Conservation (phyloP, 92 coral and sea anemone genomes). For the Meandrina meandrites region DNA sequence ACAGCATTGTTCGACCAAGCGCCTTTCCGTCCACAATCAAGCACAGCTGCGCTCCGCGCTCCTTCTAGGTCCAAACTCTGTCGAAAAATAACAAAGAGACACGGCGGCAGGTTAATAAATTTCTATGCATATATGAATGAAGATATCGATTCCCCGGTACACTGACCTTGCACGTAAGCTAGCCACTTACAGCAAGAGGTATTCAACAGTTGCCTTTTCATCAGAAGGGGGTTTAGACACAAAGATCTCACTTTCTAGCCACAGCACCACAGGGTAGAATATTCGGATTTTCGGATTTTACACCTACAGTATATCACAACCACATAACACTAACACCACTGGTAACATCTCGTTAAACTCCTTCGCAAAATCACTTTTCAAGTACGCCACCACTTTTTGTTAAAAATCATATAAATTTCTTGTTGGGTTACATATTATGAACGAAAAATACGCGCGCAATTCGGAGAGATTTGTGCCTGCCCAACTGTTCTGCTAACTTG, state of each 20-base stretch:
- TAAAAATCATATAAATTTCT: not conserved
- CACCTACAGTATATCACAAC: not conserved
- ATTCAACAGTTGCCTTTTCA: conserved; percentile 12
- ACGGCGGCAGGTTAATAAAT: conserved; percentile 11
- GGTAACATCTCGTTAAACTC: not conserved
- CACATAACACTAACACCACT: not conserved
- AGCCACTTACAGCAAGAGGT: conserved; percentile 11
- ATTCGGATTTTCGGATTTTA: conserved; percentile 15
- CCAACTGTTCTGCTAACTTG: not conserved
- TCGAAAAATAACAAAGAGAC: conserved; percentile 22
- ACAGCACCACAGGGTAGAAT: not conserved
- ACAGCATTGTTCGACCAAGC: conserved; percentile 30
- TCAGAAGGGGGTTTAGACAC: conserved; percentile 18
- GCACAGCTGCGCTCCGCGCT: conserved; percentile 25
- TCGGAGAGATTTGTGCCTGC: not conserved
- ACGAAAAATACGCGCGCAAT: not conserved
- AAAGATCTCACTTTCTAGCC: not conserved
- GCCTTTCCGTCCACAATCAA: conserved; percentile 15
- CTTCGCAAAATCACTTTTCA: not conserved
- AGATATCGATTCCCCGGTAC: conserved; percentile 20
- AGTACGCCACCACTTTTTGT: not conserved
- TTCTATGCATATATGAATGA: not conserved
- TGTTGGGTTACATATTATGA: not conserved
- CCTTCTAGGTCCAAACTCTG: conserved; percentile 14
- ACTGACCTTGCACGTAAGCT: conserved; percentile 10